Conservation (phyloP, 2,888 invertebrate genomes). For the Coecobrya sp. region DNA sequence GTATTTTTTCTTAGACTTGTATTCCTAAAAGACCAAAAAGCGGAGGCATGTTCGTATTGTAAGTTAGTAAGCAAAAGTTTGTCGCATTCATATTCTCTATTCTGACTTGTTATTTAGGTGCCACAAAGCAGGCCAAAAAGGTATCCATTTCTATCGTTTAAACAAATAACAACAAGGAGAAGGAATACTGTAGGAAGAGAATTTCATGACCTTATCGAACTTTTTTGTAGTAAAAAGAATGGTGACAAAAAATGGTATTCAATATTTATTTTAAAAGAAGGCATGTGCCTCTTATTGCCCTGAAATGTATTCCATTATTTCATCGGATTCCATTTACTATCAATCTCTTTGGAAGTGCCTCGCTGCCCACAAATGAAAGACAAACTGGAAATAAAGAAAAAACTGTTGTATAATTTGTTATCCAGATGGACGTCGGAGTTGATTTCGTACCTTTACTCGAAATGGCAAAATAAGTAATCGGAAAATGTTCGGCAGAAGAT, state of each 20-base stretch:
- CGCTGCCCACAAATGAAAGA: slow-evolving; percentile 32
- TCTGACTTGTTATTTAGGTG: slow-evolving; percentile 60
- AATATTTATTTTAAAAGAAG: slow-evolving; percentile 46
- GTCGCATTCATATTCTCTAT: neutral
- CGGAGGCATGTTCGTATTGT: neutral
- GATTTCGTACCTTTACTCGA: neutral
- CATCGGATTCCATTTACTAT: slow-evolving; percentile 21
- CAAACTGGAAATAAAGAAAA: neutral
- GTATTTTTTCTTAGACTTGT: slow-evolving; percentile 2
- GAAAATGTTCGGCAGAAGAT: neutral
- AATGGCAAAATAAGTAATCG: neutral
- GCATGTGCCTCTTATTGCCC: slow-evolving; percentile 64
- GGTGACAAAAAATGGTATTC: slow-evolving; percentile 47
- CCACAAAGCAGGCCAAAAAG: slow-evolving; percentile 51
- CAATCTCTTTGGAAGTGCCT: slow-evolving; percentile 16
- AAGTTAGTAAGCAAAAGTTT: neutral
- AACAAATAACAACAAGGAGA: slow-evolving; percentile 57
- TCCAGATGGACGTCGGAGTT: neutral
- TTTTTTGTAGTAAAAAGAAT: slow-evolving; percentile 4
- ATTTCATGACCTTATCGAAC: slow-evolving; percentile 50
- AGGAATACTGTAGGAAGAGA: neutral
- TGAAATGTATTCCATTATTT: slow-evolving; percentile 11
- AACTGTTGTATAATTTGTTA: slow-evolving; percentile 45
- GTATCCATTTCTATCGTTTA: slow-evolving; percentile 58
- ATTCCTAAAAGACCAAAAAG: slow-evolving; percentile 21